Evolutionary conservation across 2,888 invertebrate species (phyloP), one percentile per base, ranked within the genome.

Genomic region (Epirrhoe tristata): DNA sequence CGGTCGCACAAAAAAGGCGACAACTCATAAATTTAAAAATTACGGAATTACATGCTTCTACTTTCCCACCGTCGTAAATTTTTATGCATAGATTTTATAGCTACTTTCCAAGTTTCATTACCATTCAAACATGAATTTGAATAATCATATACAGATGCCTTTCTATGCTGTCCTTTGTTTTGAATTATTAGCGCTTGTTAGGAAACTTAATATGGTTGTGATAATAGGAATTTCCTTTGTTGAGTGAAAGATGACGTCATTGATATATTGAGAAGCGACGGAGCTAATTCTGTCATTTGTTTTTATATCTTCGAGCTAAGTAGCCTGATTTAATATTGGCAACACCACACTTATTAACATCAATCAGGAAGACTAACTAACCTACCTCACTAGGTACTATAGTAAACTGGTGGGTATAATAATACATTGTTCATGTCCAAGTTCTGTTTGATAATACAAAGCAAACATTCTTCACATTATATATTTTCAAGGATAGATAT

Each of bases 31-130:
- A 70, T 64, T 62, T 74, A 59, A 64, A 48, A 71, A 64, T 71
- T 63, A 69, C 70, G 70, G 66, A 66, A 60, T 52, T 54, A 54
- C 57, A 66, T 48, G 62, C 63, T 43, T 43, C 39, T 43, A 12
- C 39, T 69, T 74, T 73, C 73, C 70, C 73, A 74, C 70, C 53
- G 67, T 65, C 59, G 60, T 72, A 68, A 70, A 64, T 60, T 66
- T 73, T 67, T 67, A 70, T 60, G 63, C 61, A 63, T 68, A 58
- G 52, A 52, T 70, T 70, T 70, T 73, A 73, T 69, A 39, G 63
- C 57, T 63, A 69, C 71, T 70, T 71, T 70, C 65, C 58, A 56
- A 65, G 67, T 67, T 70, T 68, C 54, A 67, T 69, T 62, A 57
- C 58, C 63, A 58, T 67, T 60, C 52, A 59, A 51, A 57, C 57